phyloP scores from a whole-genome alignment of 2,113 vertebrate genomes.

The Urocolius indicus region DNA sequence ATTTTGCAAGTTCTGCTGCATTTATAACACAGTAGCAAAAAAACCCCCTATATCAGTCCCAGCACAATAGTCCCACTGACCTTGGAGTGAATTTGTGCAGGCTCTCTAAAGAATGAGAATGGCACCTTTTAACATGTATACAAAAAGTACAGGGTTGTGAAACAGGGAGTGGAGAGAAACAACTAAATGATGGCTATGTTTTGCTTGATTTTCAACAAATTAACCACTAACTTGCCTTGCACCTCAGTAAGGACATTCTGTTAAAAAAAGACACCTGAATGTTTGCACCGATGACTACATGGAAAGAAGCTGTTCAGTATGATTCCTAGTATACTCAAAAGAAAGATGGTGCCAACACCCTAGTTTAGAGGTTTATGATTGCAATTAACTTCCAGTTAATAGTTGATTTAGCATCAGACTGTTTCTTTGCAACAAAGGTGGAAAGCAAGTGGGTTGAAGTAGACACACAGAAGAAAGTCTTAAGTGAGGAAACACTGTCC shows the following conservation, averaged over 20 bases:
- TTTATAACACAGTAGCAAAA: background rate
- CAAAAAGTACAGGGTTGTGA: background rate
- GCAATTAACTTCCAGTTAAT: background rate
- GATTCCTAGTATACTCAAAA: background rate
- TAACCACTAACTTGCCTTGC: background rate
- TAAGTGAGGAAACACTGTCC: background rate
- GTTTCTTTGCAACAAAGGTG: background rate
- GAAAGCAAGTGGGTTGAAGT: background rate
- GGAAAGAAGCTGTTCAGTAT: background rate
- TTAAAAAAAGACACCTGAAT: background rate
- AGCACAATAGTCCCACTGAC: accelerated
- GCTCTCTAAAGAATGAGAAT: background rate
- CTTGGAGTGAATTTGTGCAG: background rate
- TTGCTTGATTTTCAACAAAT: background rate
- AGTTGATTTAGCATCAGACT: background rate
- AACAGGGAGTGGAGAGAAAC: background rate
- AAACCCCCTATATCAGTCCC: background rate
- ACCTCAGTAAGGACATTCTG: background rate
- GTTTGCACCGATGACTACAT: background rate
- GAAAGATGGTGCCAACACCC: background rate
- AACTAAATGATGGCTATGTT: background rate
- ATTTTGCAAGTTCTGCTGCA: background rate
- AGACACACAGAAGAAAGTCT: background rate
- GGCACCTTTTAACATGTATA: background rate
- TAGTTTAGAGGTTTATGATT: background rate